Evolutionary conservation across 2,888 invertebrate genomes (phyloP).

Genomic region (Leptarthrus brevirostris): DNA sequence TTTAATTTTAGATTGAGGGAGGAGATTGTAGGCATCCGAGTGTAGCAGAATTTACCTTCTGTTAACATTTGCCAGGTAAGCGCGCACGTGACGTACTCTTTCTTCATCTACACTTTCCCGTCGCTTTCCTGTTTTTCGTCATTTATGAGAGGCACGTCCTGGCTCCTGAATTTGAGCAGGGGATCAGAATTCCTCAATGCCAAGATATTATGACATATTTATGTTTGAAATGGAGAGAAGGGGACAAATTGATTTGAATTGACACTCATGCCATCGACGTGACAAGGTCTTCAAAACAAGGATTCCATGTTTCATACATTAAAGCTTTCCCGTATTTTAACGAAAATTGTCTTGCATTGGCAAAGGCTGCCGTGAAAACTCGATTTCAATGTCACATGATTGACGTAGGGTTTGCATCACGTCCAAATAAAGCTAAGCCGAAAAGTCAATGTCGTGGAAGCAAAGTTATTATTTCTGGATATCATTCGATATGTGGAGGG

Average conservation of each 20-base stretch:
- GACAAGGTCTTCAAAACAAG: not conserved
- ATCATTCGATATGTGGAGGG: constrained; percentile 11
- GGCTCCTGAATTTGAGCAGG: not conserved
- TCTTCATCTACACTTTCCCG: not conserved
- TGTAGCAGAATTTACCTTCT: not conserved
- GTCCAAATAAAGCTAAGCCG: constrained; percentile 6
- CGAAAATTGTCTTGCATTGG: too few species aligned
- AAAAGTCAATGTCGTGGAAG: constrained; percentile 29
- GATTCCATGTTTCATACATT: not conserved
- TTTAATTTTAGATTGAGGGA: constrained; percentile 4
- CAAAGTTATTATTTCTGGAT: not conserved
- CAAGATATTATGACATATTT: not conserved
- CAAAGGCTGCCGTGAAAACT: not conserved
- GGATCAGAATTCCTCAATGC: not conserved
- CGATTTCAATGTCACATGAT: constrained; percentile 4
- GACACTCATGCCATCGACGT: constrained; percentile 24
- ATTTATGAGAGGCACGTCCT: constrained; percentile 9
- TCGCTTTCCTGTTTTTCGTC: not conserved
- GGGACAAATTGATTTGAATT: constrained; percentile 3
- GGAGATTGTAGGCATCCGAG: too few species aligned
- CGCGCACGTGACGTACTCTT: not conserved
- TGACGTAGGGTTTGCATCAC: constrained; percentile 5
- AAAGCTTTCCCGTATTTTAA: not conserved
- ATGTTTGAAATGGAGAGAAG: not conserved
- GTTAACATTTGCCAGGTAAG: constrained; percentile 5